A percentile compares a stretch with the other conserved stretches of the same genome.
Evolutionary conservation across 1,140 invertebrate genomes (phyloP).

Genomic region (Hylaeus volcanicus): DNA sequence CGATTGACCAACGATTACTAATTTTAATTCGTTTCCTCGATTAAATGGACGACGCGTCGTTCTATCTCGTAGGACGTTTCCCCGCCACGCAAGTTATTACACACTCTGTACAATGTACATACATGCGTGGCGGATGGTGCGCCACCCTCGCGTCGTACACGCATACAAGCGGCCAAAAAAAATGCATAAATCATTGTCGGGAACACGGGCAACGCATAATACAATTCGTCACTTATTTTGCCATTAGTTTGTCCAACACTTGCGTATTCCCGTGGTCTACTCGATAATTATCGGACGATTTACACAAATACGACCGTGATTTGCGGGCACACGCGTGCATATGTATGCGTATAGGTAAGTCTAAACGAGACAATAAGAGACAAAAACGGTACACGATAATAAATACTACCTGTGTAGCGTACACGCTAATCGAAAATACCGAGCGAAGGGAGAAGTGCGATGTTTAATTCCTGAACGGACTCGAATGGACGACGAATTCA

Average conservation of each 20-base stretch:
- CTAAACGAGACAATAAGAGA: slow-evolving; percentile 80
- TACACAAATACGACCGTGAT: slow-evolving; percentile 73
- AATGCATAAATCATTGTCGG: slow-evolving; percentile 1
- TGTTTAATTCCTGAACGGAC: too few relatives aligned
- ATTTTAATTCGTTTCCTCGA: slow-evolving; percentile 23
- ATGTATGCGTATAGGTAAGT: slow-evolving; percentile 55
- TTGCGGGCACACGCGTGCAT: slow-evolving; percentile 69
- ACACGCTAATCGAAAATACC: too few relatives aligned
- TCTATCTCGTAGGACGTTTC: background rate
- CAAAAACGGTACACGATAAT: slow-evolving; percentile 83
- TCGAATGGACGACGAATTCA: too few relatives aligned
- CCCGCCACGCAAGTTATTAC: slow-evolving; percentile 7
- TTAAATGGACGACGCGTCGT: slow-evolving; percentile 23
- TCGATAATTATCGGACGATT: slow-evolving; percentile 38
- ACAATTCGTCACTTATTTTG: background rate
- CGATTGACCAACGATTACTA: slow-evolving; percentile 4
- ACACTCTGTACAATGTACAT: background rate
- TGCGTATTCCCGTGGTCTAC: slow-evolving; percentile 75
- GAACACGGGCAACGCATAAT: background rate
- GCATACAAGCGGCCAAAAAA: slow-evolving; percentile 32
- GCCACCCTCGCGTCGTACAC: slow-evolving; percentile 6
- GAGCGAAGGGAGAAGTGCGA: too few relatives aligned
- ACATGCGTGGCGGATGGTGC: background rate
- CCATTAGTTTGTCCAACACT: slow-evolving; percentile 52
- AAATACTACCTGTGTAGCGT: slow-evolving; percentile 74